Base-by-base conservation (phyloP, 1,140 invertebrate genomes). In the Lanistes nyassanus region DNA sequence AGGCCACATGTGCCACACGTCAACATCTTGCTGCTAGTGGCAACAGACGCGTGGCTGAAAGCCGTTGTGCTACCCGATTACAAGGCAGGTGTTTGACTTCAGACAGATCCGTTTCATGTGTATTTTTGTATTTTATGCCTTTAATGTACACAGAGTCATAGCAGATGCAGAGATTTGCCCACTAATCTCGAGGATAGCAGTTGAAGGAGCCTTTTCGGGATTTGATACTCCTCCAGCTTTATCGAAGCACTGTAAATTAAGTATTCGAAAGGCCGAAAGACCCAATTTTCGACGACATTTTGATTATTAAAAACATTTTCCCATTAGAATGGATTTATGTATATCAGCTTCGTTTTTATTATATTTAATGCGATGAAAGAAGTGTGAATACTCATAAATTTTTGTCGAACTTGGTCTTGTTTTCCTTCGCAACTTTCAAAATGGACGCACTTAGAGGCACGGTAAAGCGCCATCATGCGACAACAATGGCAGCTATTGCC, bases 401-500 rank as follows among this genome's bases (percentile, higher is more conserved):
- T 31, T 53, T 11, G 37, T 36, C 39, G 34, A 55, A 29, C 42
- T 6, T 31, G 13, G 55, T 36, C 26, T n/a, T 39, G 26, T 26
- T 34, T 60, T 21, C 34, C 31, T 37, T n/a, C 19, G 74, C 58
- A 51, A 37, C 65, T 31, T 72, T 66, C 72, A 78, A 81, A 81
- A 76, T 78, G 69, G 76, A 77, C 76, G 79, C 80, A 74, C 70
- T 74, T 70, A 76, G 74, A 71, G 73, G 70, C 64, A 72, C 16
- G 56, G 51, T 66, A 55, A 65, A 81, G 80, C 80, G 80, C 80
- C 80, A 79, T 77, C 80, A 69, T 64, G 78, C 76, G 78, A 78
- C 64, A 77, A 79, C 78, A 81, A 77, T 81, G 66, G 71, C 64
- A 76, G 51, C 37, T 68, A 81, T 51, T 39, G 72, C 58, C 66